Percentiles rank a stretch among this genome's conserved stretches.
phyloP scores from a whole-genome alignment of 35 echinoderm and acorn worm species.

The Acanthaster planci region DNA sequence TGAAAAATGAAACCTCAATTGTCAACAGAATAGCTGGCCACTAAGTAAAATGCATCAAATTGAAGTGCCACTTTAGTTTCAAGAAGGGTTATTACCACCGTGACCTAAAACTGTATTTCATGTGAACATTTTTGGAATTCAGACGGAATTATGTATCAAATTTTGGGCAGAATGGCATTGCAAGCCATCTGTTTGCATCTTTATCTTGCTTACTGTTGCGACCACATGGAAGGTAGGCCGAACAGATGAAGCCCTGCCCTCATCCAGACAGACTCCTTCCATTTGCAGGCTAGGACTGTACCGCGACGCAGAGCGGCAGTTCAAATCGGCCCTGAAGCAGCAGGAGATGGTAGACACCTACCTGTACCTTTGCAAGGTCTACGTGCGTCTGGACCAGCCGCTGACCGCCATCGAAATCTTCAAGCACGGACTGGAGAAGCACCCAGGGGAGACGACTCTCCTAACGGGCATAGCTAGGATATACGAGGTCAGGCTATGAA shows the following conservation, averaged over 20 bases:
- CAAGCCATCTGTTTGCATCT: no score
- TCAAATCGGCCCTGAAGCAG: constrained; percentile 91
- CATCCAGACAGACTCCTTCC: neutral
- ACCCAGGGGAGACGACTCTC: constrained; percentile 77
- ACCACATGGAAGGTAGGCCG: no score
- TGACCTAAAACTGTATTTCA: no score
- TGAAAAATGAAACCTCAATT: no score
- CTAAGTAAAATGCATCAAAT: no score
- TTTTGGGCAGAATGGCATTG: no score
- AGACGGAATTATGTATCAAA: no score
- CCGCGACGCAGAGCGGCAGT: constrained; percentile 93
- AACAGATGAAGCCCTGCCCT: neutral
- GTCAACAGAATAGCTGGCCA: no score
- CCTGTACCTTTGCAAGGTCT: constrained; percentile 97
- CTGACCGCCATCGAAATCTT: constrained; percentile 89
- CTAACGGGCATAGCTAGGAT: constrained; percentile 97
- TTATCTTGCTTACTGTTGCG: no score
- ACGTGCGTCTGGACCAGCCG: constrained; percentile 91
- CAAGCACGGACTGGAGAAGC: constrained; percentile 94
- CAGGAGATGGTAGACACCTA: constrained; percentile 88
- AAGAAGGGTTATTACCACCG: no score
- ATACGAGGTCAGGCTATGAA: constrained; percentile 81
- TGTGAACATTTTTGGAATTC: no score
- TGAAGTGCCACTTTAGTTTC: no score
- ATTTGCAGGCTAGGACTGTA: constrained; percentile 80